Percentiles rank a stretch among this genome's conserved stretches.
These are phyloP conservation scores for Blera fallax DNA, from an alignment of 2,888 invertebrate species.

Conservation along the genomic window DNA sequence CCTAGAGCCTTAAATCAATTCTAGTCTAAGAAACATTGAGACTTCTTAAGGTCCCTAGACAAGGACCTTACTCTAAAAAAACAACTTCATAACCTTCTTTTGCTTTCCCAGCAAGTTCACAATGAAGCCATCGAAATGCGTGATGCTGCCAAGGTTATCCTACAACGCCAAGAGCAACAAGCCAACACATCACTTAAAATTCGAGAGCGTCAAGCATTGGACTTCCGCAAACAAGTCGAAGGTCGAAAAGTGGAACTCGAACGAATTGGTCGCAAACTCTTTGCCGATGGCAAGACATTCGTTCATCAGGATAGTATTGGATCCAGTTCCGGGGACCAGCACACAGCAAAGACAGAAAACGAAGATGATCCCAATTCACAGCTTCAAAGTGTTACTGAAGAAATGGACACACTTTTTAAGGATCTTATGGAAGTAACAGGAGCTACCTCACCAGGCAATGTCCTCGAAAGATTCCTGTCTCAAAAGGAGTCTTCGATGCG, in stretches of 20 bases:
- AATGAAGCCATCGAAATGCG: conserved; percentile 89
- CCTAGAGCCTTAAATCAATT: too few species aligned
- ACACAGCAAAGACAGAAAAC: conserved; percentile 79
- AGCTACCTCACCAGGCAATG: conserved; percentile 88
- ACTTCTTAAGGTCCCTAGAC: too few species aligned
- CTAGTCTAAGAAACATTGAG: too few species aligned
- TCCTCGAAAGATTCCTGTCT: conserved; percentile 87
- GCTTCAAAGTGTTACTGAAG: conserved; percentile 77
- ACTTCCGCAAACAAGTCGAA: conserved; percentile 87
- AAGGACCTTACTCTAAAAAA: too few species aligned
- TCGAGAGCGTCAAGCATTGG: conserved; percentile 85
- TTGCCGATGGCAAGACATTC: conserved; percentile 84
- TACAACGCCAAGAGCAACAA: conserved; percentile 87
- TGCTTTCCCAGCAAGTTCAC: conserved; percentile 84
- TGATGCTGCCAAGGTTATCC: conserved; percentile 86
- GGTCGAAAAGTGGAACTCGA: conserved; percentile 89
- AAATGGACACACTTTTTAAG: conserved; percentile 87
- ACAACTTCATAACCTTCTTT: neutral
- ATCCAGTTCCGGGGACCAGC: conserved; percentile 82
- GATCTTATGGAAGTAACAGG: conserved; percentile 90
- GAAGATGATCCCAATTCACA: conserved; percentile 79
- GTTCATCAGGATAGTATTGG: conserved; percentile 84
- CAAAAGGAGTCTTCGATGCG: conserved; percentile 89
- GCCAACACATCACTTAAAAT: conserved; percentile 86
- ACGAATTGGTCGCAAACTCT: conserved; percentile 89